Evolutionary conservation across 2,888 invertebrate genomes (phyloP).

Genomic region (Aspidiotus destructor): DNA sequence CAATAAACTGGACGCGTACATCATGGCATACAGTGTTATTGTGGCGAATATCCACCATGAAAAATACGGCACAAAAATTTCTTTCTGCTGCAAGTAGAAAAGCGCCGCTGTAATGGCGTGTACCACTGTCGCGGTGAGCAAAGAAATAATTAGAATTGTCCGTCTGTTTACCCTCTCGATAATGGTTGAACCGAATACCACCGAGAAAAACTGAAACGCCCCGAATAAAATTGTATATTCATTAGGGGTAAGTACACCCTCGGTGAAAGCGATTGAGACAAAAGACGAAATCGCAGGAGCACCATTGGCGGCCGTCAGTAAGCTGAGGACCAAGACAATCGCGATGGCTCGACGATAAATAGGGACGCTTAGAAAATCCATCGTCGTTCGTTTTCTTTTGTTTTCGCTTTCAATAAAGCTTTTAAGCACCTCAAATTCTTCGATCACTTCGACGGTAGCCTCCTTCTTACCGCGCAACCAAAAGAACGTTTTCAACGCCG

Average conservation of each 20-base stretch:
- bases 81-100: not conserved
- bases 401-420: slow-evolving; percentile 8
- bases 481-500: slow-evolving; percentile 22
- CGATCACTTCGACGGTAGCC: not conserved
- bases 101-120: not conserved
- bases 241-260: not conserved
- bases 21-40: not conserved
- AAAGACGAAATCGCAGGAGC: not conserved
- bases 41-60: not conserved
- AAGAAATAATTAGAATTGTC: not conserved
- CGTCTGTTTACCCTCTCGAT: not conserved
- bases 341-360: not conserved
- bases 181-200: not conserved
- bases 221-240: not conserved
- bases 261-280: slow-evolving; percentile 2
- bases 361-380: not conserved
- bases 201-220: not conserved
- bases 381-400: not conserved
- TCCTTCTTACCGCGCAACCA: slow-evolving; percentile 14
- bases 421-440: slow-evolving; percentile 23
- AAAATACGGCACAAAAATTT: not conserved
- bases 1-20: not conserved
- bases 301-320: slow-evolving; percentile 13
- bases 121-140: not conserved
- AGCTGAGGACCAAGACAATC: not conserved